Base-by-base conservation (phyloP, 2,888 invertebrate genomes). In the Calliphora vomitoria region DNA sequence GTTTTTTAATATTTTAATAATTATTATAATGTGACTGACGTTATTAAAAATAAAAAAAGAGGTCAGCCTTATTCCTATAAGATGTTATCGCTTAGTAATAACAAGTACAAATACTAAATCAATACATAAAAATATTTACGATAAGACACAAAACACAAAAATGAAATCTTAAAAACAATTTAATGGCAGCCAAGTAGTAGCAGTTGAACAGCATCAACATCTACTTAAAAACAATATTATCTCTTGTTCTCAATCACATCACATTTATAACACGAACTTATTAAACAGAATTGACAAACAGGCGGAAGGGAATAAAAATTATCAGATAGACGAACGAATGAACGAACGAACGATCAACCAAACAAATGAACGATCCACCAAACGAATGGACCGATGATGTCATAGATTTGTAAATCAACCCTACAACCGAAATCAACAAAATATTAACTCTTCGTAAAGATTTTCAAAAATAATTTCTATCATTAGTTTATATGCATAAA, bases 181-280 rank as follows among this genome's bases (percentile, higher is more conserved):
- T 90, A 75, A 88, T 78, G 64, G 60, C 76, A 72, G 76, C 84
- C 89, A 89, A 80, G 71, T 78, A 80, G 69, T 74, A 80, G 72
- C 82, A 66, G 74, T 69, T 60, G 88, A 84, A 89, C 89, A 90
- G 90, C 91, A 90, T 90, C 91, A 91, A 92, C 92, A 92, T 92
- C 92, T 92, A 92, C 93, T 92, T 92, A 92, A 92, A 92, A 92
- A 92, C 92, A 92, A 92, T 92, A 92, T 92, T 92, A 92, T 92
- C 92, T 90, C 91, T 92, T 92, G 92, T 92, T 92, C 92, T 92
- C 91, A 92, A 92, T 92, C 92, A 38, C 50, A 92, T 88, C 87
- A 87, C 89, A 88, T 74, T 82, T 82, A 80, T 60, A 80, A 86
- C 69, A 82, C 79, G 84, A 81, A 85, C 75, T 75, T 85, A 75